Evolutionary conservation across 2,797 vertebrate genomes (phyloP).

Genomic region (Molossus alvarezi): DNA sequence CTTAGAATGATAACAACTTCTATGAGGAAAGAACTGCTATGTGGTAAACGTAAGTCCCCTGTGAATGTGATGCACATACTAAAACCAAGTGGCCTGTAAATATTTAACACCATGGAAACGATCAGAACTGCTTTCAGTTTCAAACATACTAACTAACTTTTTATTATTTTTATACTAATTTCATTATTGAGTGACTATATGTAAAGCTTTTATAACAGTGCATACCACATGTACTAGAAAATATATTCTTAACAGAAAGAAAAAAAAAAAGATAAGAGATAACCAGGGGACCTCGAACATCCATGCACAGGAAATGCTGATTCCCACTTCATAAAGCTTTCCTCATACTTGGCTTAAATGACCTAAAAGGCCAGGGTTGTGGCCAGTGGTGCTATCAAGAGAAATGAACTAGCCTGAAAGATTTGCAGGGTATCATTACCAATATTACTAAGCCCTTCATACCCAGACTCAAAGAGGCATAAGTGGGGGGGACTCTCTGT

Average conservation of each 20-base stretch:
- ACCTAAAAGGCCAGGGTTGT: neutral
- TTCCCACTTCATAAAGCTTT: neutral
- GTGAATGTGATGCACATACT: slow-evolving; percentile 23
- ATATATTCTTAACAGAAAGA: slow-evolving; percentile 34
- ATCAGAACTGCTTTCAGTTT: slow-evolving; percentile 50
- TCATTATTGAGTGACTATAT: slow-evolving; percentile 55
- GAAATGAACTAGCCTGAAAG: neutral
- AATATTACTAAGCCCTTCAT: neutral
- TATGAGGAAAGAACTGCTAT: slow-evolving; percentile 57
- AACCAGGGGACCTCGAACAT: neutral
- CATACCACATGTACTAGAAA: slow-evolving; percentile 45
- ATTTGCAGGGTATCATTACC: neutral
- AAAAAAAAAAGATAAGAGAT: slow-evolving; percentile 1
- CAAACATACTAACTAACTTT: slow-evolving; percentile 55
- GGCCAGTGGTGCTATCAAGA: neutral
- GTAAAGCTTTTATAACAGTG: slow-evolving; percentile 50
- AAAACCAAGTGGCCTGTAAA: slow-evolving; percentile 71
- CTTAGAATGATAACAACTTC: slow-evolving; percentile 74
- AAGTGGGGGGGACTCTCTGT: neutral
- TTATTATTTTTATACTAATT: slow-evolving; percentile 70
- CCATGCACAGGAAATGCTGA: neutral
- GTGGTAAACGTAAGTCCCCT: slow-evolving; percentile 10
- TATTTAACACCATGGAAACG: slow-evolving; percentile 63
- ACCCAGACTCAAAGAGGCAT: neutral
- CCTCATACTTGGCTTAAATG: neutral